Conservation (phyloP, 2,113 vertebrate species). For the Strix aluco region DNA sequence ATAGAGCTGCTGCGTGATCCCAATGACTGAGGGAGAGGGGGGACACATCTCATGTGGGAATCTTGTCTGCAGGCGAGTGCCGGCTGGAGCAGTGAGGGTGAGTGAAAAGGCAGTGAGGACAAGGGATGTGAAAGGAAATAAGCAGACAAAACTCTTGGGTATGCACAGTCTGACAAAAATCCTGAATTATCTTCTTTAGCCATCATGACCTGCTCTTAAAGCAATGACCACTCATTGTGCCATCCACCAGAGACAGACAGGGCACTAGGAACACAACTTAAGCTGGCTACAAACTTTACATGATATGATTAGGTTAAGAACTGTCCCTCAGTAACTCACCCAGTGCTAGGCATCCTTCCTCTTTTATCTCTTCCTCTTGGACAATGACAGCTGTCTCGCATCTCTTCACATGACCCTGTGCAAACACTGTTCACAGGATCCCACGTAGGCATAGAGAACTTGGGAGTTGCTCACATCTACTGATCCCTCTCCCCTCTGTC, state of each 20-base stretch:
- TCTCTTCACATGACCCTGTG: neutral
- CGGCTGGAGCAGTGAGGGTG: neutral
- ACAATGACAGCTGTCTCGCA: neutral
- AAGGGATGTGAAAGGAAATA: neutral
- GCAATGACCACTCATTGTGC: neutral
- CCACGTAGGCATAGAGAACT: neutral
- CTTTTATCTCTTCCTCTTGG: neutral
- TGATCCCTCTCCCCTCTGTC: neutral
- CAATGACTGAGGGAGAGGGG: neutral
- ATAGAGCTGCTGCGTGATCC: neutral
- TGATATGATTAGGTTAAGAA: neutral
- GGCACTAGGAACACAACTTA: neutral
- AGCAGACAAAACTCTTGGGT: neutral
- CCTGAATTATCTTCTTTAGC: neutral
- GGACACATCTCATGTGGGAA: rapidly evolving
- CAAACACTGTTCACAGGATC: neutral
- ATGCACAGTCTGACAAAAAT: neutral
- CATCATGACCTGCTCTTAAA: neutral
- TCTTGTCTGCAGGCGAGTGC: neutral
- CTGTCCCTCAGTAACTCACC: neutral
- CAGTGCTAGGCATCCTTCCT: neutral
- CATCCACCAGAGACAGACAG: neutral
- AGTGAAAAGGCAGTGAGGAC: neutral
- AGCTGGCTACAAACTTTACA: neutral
- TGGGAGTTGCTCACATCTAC: neutral